phyloP scores from a whole-genome alignment of 1,140 invertebrate genomes.

The Acyrthosiphon pisum region DNA sequence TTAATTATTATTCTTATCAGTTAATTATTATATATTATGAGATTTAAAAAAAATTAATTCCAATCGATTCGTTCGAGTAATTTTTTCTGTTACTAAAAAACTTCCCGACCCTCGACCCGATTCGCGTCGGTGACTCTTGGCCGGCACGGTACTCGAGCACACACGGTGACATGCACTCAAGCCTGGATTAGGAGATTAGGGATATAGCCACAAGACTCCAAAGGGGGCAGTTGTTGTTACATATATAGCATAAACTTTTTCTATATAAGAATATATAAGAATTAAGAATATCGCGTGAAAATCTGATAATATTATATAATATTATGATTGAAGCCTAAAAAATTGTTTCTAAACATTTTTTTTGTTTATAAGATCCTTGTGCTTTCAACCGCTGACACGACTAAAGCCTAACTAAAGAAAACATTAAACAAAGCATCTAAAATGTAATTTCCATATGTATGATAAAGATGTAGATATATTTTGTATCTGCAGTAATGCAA shows the following conservation, averaged over 20 bases:
- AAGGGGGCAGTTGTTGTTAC: not conserved
- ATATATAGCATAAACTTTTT: not conserved
- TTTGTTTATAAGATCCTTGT: not conserved
- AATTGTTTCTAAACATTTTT: not conserved
- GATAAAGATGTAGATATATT: not conserved
- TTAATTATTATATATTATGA: not conserved
- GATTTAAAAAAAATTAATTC: not conserved
- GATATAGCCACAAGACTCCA: not conserved
- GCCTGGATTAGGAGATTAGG: not conserved
- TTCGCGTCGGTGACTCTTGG: not conserved
- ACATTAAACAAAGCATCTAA: not conserved
- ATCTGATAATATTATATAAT: too few relatives aligned
- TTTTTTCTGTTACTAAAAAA: not conserved
- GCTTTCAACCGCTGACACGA: not conserved
- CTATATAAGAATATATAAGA: not conserved
- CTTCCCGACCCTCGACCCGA: not conserved
- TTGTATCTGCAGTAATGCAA: not conserved
- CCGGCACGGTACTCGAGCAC: not conserved
- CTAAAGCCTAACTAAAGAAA: not conserved
- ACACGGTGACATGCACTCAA: too few relatives aligned
- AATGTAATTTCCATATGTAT: not conserved
- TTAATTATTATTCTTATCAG: not conserved
- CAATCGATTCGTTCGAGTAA: not conserved
- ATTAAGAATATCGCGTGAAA: not conserved
- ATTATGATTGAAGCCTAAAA: not conserved